phyloP scores from a whole-genome alignment of 2,797 vertebrate genomes.

The Sebastes minor region DNA sequence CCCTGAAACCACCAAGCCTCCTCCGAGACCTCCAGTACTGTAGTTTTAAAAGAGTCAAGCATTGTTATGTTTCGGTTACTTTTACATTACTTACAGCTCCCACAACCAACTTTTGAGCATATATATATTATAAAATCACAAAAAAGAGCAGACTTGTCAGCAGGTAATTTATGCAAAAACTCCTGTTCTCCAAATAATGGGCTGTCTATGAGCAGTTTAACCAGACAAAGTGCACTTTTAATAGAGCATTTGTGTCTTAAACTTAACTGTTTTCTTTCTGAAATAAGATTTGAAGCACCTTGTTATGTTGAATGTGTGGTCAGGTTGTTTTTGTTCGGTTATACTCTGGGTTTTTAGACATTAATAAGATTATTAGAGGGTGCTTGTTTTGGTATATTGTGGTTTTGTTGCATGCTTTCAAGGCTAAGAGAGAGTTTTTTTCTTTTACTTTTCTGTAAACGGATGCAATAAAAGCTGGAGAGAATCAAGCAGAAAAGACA shows the following conservation, averaged over 20 bases:
- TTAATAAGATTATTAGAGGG: slow-evolving; percentile 15
- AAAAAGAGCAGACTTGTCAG: neutral
- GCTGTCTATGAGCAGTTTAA: slow-evolving; percentile 5
- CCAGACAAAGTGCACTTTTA: slow-evolving; percentile 51
- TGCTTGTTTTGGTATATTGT: slow-evolving; percentile 37
- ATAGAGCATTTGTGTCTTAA: slow-evolving; percentile 25
- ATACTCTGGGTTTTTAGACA: slow-evolving; percentile 33
- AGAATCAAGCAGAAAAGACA: slow-evolving; percentile 16
- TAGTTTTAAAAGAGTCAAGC: slow-evolving; percentile 40
- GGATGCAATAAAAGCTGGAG: slow-evolving; percentile 41
- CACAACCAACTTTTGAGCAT: slow-evolving; percentile 8
- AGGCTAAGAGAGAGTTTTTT: slow-evolving; percentile 27
- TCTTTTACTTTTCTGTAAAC: slow-evolving; percentile 40
- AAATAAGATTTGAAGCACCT: slow-evolving; percentile 31
- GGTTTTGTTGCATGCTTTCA: slow-evolving; percentile 55
- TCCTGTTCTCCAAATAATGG: slow-evolving; percentile 9
- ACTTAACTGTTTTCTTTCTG: slow-evolving; percentile 18
- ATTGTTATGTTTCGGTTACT: slow-evolving; percentile 18
- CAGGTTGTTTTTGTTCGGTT: slow-evolving; percentile 21
- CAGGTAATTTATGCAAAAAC: neutral
- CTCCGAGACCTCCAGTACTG: slow-evolving; percentile 61
- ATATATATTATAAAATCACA: slow-evolving; percentile 13
- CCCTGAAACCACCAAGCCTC: slow-evolving; percentile 44
- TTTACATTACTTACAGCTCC: slow-evolving; percentile 25
- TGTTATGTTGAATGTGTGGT: slow-evolving; percentile 34